Evolutionary conservation across 2,888 invertebrate genomes (phyloP).

Genomic region (Odontocolon sp.): DNA sequence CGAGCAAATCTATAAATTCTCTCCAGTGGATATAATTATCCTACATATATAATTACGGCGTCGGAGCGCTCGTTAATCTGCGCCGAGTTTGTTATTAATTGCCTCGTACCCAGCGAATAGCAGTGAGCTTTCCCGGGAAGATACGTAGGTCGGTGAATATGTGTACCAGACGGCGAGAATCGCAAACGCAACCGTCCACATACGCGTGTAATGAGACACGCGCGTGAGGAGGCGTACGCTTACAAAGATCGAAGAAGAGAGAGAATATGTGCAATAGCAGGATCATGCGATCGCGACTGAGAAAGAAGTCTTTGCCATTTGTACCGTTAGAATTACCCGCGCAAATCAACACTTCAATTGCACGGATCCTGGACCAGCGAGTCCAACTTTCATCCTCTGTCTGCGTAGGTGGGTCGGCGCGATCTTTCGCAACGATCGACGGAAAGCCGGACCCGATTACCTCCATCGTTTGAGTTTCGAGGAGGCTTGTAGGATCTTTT

Average conservation of each 20-base stretch:
- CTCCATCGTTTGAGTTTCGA: conserved; percentile 3
- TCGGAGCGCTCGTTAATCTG: conserved; percentile 66
- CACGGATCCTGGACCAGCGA: neutral
- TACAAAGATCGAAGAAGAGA: neutral
- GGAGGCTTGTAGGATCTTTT: neutral
- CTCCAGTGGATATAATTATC: conserved; percentile 61
- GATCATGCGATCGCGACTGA: no score
- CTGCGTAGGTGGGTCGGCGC: conserved; percentile 34
- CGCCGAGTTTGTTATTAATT: conserved; percentile 66
- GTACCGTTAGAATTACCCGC: conserved; percentile 5
- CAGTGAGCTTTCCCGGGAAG: conserved; percentile 32
- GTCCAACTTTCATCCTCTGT: neutral
- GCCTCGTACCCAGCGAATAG: conserved; percentile 38
- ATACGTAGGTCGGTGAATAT: neutral
- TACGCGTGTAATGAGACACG: conserved; percentile 30
- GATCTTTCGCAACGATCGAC: conserved; percentile 51
- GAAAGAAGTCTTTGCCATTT: neutral
- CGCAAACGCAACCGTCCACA: neutral
- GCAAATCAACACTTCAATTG: neutral
- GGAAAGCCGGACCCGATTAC: conserved; percentile 21
- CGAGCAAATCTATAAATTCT: conserved; percentile 67
- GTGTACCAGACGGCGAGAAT: neutral
- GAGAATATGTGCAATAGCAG: no score
- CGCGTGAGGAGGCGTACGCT: conserved; percentile 22
- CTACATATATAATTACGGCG: conserved; percentile 64